Percentiles rank a stretch among this genome's conserved stretches.
phyloP scores from a whole-genome alignment of 2,888 invertebrate species.

The Zelleria hepariella region DNA sequence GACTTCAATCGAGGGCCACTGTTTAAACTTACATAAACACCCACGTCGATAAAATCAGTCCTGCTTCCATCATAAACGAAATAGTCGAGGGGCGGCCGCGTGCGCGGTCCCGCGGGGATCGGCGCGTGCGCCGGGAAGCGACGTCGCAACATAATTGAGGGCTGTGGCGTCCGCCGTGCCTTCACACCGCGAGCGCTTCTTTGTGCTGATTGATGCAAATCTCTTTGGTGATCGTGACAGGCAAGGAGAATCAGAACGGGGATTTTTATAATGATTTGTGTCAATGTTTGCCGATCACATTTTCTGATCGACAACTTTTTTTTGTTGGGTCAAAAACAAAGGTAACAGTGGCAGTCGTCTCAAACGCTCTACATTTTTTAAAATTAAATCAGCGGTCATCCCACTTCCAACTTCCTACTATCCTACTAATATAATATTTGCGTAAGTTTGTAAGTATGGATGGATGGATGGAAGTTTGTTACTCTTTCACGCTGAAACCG shows the following conservation, averaged over 20 bases:
- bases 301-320: too few species aligned
- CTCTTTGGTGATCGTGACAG: background rate
- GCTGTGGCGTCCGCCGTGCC: constrained; percentile 20
- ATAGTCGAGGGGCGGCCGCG: constrained; percentile 53
- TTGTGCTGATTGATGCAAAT: constrained; percentile 2
- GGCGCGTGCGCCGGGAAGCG: constrained; percentile 44
- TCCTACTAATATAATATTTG: too few species aligned
- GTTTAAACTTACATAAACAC: background rate
- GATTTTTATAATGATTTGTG: too few species aligned
- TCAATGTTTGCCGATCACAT: too few species aligned
- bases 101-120: constrained; percentile 48
- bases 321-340: too few species aligned
- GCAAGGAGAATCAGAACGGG: background rate
- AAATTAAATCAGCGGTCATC: too few species aligned
- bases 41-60: constrained; percentile 4
- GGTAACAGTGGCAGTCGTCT: too few species aligned
- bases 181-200: constrained; percentile 4
- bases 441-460: too few species aligned
- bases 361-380: too few species aligned
- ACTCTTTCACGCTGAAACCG: too few species aligned
- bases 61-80: constrained; percentile 22
- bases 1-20: background rate
- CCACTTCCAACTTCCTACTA: too few species aligned
- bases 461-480: too few species aligned
- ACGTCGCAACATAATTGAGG: constrained; percentile 43